Evolutionary conservation across 2,113 vertebrate species (phyloP).

Genomic region (Silurus meridionalis): DNA sequence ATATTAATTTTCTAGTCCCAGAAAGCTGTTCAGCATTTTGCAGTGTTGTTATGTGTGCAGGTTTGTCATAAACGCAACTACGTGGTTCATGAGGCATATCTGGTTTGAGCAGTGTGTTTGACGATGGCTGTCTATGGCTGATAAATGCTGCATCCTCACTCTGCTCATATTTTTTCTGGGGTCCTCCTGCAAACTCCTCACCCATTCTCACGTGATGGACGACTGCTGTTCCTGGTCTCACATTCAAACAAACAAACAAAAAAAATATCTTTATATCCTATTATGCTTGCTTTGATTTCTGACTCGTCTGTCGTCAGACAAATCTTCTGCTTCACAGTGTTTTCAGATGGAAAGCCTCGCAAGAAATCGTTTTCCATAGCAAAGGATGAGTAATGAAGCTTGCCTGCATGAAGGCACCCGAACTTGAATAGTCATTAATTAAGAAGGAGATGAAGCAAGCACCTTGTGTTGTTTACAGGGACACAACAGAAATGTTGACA

Average conservation of each 20-base stretch:
- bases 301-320: conserved; percentile 12
- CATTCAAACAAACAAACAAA: conserved; percentile 40
- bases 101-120: background rate
- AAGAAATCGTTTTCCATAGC: background rate
- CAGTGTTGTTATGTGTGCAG: background rate
- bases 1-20: background rate
- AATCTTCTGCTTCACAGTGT: background rate
- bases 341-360: conserved; percentile 19
- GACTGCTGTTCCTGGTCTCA: background rate
- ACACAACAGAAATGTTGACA: background rate
- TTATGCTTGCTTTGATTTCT: conserved; percentile 55
- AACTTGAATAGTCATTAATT: background rate
- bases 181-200: conserved; percentile 17
- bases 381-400: conserved; percentile 1
- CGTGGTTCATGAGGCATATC: conserved; percentile 1
- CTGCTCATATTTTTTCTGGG: background rate
- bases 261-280: conserved; percentile 7
- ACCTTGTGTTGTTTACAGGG: conserved; percentile 13
- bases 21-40: background rate
- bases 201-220: conserved; percentile 49
- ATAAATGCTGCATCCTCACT: conserved; percentile 8
- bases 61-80: background rate
- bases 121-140: conserved; percentile 5
- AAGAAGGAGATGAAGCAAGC: conserved; percentile 8
- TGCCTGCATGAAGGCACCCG: background rate